Evolutionary conservation across 2,113 vertebrate genomes (phyloP), one percentile per base, ranked within the genome.

Genomic region (Hippocampus barbouri): DNA sequence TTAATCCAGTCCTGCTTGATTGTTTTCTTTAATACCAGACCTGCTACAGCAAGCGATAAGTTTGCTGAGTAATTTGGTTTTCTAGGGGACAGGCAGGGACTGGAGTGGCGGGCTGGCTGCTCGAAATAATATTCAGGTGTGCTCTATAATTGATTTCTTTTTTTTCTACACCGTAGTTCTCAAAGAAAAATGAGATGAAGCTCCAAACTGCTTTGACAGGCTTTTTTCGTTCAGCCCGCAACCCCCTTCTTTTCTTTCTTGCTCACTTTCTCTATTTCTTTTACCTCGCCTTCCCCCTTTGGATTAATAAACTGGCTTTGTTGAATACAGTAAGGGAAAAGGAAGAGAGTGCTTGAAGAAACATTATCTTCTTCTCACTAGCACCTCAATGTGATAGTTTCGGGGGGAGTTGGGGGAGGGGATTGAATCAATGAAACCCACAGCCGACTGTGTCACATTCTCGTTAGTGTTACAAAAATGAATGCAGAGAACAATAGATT

Each of bases 41-140:
- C 95, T 96, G 95, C 97, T 95, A 94, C 90, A 94, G 95, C 95
- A 94, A 95, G 97, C 92, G 97, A 98, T 98, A 98, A 98, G 96
- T 98, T 97, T 98, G 95, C 96, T 96, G 96, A 98, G 97, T 98
- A 98, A 98, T 98, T 98, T 98, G 95, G 94, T 96, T 98, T 98
- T 92, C 83, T 93, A 81, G 92, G 93, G 94, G 94, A 84, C 76
- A 71, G 79, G 72, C 79, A 83, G 82, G 59, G 77, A 87, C 64
- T 18, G 25, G 68, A 69, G 83, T 89, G 85, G 86, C 86, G 84
- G 89, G 84, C 87, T 82, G 94, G 94, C 82, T 88, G 83, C 88
- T 89, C 74, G 91, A 95, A 97, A 97, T 97, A 97, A 97, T 97
- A 97, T 98, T 97, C 95, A 98, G 96, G 97, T 98, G 94, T 94